phyloP scores from a whole-genome alignment of 2,888 invertebrate species.

The Heterodera filipjevi region DNA sequence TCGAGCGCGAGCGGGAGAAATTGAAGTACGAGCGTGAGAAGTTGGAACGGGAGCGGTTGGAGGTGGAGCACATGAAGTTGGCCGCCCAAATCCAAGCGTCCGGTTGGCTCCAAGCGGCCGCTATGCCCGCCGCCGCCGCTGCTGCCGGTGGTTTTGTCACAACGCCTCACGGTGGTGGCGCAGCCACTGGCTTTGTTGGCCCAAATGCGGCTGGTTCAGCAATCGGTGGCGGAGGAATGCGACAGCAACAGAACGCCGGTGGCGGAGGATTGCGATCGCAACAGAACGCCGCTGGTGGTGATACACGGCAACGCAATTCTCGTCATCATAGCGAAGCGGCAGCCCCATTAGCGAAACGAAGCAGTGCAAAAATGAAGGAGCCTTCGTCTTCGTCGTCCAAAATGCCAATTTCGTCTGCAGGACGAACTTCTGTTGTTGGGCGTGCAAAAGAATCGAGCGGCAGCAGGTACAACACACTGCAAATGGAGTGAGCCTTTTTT shows the following conservation, averaged over 20 bases:
- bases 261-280: background rate
- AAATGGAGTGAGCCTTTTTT: background rate
- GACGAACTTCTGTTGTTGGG: background rate
- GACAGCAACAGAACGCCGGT: background rate
- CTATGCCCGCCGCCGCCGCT: background rate
- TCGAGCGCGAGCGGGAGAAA: constrained; percentile 65
- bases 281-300: too few relatives aligned
- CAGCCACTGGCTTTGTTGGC: background rate
- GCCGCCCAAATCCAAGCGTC: constrained; percentile 33
- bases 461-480: background rate
- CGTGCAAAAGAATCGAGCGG: background rate
- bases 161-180: too few relatives aligned
- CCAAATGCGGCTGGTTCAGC: background rate
- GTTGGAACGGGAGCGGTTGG: constrained; percentile 84
- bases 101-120: background rate
- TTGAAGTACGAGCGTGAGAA: constrained; percentile 77
- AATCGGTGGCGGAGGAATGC: background rate
- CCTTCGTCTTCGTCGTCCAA: background rate
- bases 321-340: background rate
- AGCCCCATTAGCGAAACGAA: background rate
- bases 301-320: background rate
- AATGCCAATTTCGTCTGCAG: background rate
- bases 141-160: background rate
- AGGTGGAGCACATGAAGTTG: constrained; percentile 74
- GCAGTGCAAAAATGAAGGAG: background rate